Conservation (phyloP, 2,797 vertebrate genomes). For the Rhinatrema bivittatum region DNA sequence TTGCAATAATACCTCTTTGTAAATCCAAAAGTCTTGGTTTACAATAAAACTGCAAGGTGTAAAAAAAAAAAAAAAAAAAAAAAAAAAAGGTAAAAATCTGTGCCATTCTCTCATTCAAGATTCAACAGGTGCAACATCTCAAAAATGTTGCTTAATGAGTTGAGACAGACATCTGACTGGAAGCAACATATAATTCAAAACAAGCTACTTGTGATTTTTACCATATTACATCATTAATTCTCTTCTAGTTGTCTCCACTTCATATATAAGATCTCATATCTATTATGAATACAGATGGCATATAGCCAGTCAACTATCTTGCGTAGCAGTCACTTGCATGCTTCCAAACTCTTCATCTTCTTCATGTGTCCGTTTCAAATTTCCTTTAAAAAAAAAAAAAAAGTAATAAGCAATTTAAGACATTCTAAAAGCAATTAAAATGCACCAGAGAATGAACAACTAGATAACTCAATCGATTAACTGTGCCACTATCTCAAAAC, state of each 20-base stretch:
- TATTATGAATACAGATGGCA: neutral
- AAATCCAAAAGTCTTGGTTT: slow-evolving; percentile 96
- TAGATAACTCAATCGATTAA: no score
- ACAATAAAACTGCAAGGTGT: slow-evolving; percentile 88
- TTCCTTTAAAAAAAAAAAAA: slow-evolving; percentile 59
- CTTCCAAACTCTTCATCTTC: slow-evolving; percentile 90
- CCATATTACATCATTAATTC: slow-evolving; percentile 23
- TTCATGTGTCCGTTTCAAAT: slow-evolving; percentile 85
- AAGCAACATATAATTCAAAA: slow-evolving; percentile 50
- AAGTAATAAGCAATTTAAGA: no score
- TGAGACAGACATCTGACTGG: slow-evolving; percentile 47
- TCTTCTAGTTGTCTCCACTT: slow-evolving; percentile 31
- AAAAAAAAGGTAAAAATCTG: slow-evolving; percentile 57
- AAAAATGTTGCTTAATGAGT: slow-evolving; percentile 50
- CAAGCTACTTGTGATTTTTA: slow-evolving; percentile 38
- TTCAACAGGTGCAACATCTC: slow-evolving; percentile 52
- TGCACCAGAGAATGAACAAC: no score
- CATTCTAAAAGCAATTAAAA: no score
- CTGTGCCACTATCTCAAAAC: no score
- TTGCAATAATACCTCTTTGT: slow-evolving; percentile 99
- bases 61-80: slow-evolving; percentile 63
- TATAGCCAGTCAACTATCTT: slow-evolving; percentile 85
- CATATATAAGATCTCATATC: slow-evolving; percentile 24
- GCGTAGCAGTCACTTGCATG: slow-evolving; percentile 86
- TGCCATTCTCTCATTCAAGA: slow-evolving; percentile 55